Conservation (phyloP, 2,113 vertebrate genomes). For the Anarrhichthys ocellatus region DNA sequence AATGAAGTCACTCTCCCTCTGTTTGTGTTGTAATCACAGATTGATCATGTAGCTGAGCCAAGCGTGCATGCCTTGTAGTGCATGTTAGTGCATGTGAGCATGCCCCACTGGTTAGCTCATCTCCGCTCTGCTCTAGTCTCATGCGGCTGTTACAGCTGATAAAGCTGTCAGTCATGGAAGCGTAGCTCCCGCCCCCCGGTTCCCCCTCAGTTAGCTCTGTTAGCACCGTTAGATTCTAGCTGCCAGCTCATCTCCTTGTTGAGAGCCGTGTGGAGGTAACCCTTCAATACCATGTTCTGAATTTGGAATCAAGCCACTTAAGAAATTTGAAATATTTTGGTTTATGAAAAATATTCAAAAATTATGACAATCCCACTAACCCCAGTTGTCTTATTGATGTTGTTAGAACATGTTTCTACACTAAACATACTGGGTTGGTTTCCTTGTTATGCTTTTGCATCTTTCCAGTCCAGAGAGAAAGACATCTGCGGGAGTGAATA, state of each 20-base stretch:
- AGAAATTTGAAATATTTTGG: not conserved
- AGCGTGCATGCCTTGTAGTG: too few relatives aligned
- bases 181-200: too few relatives aligned
- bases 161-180: too few relatives aligned
- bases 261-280: not conserved
- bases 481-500: constrained; percentile 84
- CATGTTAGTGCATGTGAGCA: too few relatives aligned
- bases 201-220: not conserved
- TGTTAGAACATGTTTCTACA: not conserved
- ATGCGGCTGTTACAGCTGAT: too few relatives aligned
- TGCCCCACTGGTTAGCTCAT: too few relatives aligned
- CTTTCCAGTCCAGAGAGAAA: constrained; percentile 86
- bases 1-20: too few relatives aligned
- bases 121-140: too few relatives aligned
- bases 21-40: too few relatives aligned
- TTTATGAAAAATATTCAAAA: not conserved
- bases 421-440: not conserved
- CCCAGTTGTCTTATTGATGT: not conserved
- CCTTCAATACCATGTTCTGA: not conserved
- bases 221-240: not conserved
- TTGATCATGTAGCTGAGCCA: too few relatives aligned
- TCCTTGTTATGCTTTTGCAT: constrained; percentile 79
- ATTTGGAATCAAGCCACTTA: not conserved
- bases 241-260: not conserved
- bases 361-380: not conserved